Conservation (phyloP, 1,140 invertebrate species). For the Hypothenemus hampei region DNA sequence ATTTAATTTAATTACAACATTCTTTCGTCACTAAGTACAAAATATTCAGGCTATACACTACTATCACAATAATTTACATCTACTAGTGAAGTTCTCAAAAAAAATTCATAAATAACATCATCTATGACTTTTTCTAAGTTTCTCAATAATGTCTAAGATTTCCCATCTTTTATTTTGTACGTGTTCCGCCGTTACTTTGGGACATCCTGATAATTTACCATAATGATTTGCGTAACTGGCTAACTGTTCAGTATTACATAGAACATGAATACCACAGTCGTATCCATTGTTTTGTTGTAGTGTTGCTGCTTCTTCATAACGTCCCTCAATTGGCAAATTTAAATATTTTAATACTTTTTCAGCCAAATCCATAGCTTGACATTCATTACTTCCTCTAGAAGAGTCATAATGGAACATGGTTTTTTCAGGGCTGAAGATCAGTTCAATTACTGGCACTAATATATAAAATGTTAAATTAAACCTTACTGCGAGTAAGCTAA, state of each 20-base stretch:
- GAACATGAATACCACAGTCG: conserved; percentile 35
- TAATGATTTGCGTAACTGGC: conserved; percentile 50
- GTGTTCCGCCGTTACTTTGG: conserved; percentile 40
- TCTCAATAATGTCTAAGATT: conserved; percentile 44
- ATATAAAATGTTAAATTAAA: background rate
- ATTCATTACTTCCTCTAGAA: conserved; percentile 53
- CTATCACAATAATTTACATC: too few species aligned
- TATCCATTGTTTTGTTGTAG: conserved; percentile 56
- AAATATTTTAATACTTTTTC: conserved; percentile 55
- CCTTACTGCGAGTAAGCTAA: conserved; percentile 49
- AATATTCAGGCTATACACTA: too few species aligned
- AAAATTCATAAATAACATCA: too few species aligned
- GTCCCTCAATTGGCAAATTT: conserved; percentile 44
- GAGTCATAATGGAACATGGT: conserved; percentile 80
- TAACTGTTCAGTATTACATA: conserved; percentile 67
- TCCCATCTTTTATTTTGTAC: conserved; percentile 41
- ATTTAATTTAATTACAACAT: too few species aligned
- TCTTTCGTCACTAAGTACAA: too few species aligned
- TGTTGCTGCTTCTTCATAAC: conserved; percentile 52
- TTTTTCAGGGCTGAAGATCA: conserved; percentile 58
- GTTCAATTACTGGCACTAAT: background rate
- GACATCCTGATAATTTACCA: conserved; percentile 48
- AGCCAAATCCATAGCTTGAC: conserved; percentile 53
- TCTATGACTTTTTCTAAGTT: conserved; percentile 13
- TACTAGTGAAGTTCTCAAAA: too few species aligned